Percentiles rank a stretch among this genome's conserved stretches.
These are phyloP conservation scores for Alviniconcha strummeri DNA, from an alignment of 2,888 invertebrate species.

Conservation along the genomic window DNA sequence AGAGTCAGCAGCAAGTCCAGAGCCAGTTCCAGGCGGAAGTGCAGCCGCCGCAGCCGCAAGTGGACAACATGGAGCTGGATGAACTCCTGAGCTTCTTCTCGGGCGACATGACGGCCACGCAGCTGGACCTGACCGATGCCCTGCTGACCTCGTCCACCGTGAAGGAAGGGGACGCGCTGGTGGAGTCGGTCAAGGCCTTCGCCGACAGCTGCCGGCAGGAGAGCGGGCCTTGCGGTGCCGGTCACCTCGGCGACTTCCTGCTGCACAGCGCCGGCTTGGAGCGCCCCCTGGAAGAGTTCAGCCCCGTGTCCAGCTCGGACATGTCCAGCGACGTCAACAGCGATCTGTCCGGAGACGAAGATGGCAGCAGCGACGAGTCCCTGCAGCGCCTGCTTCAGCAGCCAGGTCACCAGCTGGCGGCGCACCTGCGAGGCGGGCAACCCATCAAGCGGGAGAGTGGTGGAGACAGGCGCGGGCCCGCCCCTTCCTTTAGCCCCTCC, in stretches of 20 bases:
- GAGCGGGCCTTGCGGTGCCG: slow-evolving; percentile 33
- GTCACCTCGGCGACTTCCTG: slow-evolving; percentile 30
- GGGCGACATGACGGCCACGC: slow-evolving; percentile 38
- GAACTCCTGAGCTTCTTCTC: slow-evolving; percentile 51
- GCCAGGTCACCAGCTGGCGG: not conserved
- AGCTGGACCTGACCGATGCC: slow-evolving; percentile 35
- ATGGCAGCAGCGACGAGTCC: slow-evolving; percentile 22
- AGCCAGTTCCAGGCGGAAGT: not conserved
- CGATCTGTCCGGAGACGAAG: slow-evolving; percentile 44
- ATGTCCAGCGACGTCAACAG: slow-evolving; percentile 24
- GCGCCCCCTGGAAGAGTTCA: slow-evolving; percentile 33
- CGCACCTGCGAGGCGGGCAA: not conserved
- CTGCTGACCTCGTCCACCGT: slow-evolving; percentile 29
- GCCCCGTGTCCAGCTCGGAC: slow-evolving; percentile 37
- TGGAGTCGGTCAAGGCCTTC: slow-evolving; percentile 48
- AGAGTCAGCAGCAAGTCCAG: slow-evolving; percentile 12
- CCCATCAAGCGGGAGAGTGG: not conserved
- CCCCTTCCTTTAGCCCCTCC: slow-evolving; percentile 6
- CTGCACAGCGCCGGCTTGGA: slow-evolving; percentile 26
- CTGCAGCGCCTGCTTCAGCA: slow-evolving; percentile 20
- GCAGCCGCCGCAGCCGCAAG: slow-evolving; percentile 27
- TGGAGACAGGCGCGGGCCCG: slow-evolving; percentile 6
- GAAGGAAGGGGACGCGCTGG: slow-evolving; percentile 51
- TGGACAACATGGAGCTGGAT: slow-evolving; percentile 51
- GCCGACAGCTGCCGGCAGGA: slow-evolving; percentile 42